A percentile compares a stretch with the other conserved stretches of the same genome.
Evolutionary conservation across 2,113 vertebrate genomes (phyloP).

Genomic region (Salminus brasiliensis): DNA sequence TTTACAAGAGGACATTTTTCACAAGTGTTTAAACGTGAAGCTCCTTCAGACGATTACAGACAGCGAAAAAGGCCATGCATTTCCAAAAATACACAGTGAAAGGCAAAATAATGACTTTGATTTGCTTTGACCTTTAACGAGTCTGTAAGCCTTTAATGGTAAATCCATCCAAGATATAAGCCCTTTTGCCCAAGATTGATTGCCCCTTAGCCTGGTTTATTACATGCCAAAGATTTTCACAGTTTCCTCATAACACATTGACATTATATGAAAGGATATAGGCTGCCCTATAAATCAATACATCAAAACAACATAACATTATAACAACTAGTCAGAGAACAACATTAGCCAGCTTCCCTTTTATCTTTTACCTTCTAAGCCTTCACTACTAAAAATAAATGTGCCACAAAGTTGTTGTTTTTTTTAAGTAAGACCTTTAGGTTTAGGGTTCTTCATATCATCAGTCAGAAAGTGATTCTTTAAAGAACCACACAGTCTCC

Average conservation of each 20-base stretch:
- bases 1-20: not conserved
- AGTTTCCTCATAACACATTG: slow-evolving; percentile 30
- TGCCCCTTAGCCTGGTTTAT: slow-evolving; percentile 33
- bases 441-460: too few species aligned
- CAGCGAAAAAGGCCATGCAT: slow-evolving; percentile 8
- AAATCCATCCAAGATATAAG: slow-evolving; percentile 47
- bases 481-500: too few species aligned
- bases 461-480: too few species aligned
- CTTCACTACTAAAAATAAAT: not conserved
- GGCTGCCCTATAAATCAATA: slow-evolving; percentile 36
- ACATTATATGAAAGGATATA: slow-evolving; percentile 34
- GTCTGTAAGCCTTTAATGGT: slow-evolving; percentile 31
- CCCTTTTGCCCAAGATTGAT: slow-evolving; percentile 33
- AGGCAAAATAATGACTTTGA: slow-evolving; percentile 32
- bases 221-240: slow-evolving; percentile 36
- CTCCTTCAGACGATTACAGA: not conserved
- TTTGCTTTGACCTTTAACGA: slow-evolving; percentile 55
- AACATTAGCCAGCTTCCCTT: not conserved
- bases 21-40: not conserved
- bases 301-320: slow-evolving; percentile 25
- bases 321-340: not conserved
- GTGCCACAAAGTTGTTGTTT: not conserved
- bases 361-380: not conserved
- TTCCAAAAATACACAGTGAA: slow-evolving; percentile 9
- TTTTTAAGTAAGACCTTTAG: too few species aligned